A percentile compares a stretch with the other conserved stretches of the same genome.
Conservation (phyloP, 2,797 vertebrate genomes). For the Poecilia picta region DNA sequence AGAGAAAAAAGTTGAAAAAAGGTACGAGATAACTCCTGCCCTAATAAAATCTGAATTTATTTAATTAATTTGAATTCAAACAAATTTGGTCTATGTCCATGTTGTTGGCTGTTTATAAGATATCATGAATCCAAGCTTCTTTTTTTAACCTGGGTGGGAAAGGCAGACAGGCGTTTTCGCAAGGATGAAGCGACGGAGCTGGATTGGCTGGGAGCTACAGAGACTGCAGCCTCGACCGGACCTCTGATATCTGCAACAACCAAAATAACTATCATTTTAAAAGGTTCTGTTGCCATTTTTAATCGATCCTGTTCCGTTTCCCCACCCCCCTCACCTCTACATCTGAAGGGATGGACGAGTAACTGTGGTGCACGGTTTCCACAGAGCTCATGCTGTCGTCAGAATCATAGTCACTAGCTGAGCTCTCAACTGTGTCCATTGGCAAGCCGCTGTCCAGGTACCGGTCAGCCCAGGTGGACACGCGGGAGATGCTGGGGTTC, state of each 20-base stretch:
- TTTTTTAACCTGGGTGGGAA: conserved; percentile 72
- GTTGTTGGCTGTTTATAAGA: not conserved
- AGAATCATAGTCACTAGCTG: conserved; percentile 71
- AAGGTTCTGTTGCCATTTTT: not conserved
- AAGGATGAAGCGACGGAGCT: conserved; percentile 76
- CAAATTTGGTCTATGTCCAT: not conserved
- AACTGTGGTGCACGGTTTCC: conserved; percentile 76
- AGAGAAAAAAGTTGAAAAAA: not conserved
- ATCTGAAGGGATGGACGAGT: conserved; percentile 77
- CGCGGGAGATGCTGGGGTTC: conserved; percentile 58
- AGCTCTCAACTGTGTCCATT: conserved; percentile 61
- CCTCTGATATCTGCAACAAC: conserved; percentile 74
- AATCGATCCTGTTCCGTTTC: not conserved
- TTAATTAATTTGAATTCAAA: not conserved
- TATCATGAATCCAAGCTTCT: not conserved
- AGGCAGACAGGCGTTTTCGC: conserved; percentile 79
- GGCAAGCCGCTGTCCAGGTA: conserved; percentile 82
- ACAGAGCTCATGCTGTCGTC: conserved; percentile 69
- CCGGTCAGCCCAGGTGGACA: conserved; percentile 76
- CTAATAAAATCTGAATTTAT: not conserved
- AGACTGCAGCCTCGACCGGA: conserved; percentile 72
- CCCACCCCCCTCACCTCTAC: conserved; percentile 72
- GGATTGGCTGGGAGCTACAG: conserved; percentile 52
- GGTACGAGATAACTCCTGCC: not conserved
- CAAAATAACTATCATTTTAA: not conserved